Evolutionary conservation across 2,113 vertebrate genomes (phyloP), one percentile per base, ranked within the genome.

Genomic region (Brienomyrus brachyistius): DNA sequence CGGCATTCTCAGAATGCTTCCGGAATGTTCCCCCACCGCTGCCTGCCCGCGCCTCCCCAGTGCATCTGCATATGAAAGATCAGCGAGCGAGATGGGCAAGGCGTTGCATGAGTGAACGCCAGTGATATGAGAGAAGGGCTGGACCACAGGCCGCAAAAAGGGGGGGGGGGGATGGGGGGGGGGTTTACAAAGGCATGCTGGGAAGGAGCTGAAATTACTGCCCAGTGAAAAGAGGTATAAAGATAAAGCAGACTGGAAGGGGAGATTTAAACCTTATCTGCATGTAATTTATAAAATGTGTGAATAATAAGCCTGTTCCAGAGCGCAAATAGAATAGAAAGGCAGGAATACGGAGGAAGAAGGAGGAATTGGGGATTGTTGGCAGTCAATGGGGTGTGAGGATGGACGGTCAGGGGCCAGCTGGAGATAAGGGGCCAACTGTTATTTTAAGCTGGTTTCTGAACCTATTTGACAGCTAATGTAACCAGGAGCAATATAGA

Each of bases 361-460:
- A 27, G 82, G 17, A n/a, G 82, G 43, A 40, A 83, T 13, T 6
- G 50, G n/a, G 80, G 82, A 15, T 4, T 89, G 54, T 66, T n/a
- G 45, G 54, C 45, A 48, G 45, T 70, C 35, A 62, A 84, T 19
- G 47, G 59, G 59, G 62, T 10, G 54, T 10, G 27, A 23, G 45
- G 82, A 66, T 35, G 43, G 54, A 43, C 0, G 3, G 88, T 23
- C 19, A 43, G 31, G 3, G 5, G 43, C 51, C 80, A 48, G 82
- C 4, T 35, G 27, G 56, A 86, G 54, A 70, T 23, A 43, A 66
- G 45, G 5, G 23, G 56, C 48, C 51, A 45, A 52, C 51, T 86
- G 54, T 90, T 90, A 45, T 84, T 90, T 85, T 77, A 70, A 35
- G 84, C 23, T 48, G 10, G 45, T 90, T 74, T 70, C 70, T 90